phyloP scores from a whole-genome alignment of 1,140 invertebrate species.

The Diprion similis region DNA sequence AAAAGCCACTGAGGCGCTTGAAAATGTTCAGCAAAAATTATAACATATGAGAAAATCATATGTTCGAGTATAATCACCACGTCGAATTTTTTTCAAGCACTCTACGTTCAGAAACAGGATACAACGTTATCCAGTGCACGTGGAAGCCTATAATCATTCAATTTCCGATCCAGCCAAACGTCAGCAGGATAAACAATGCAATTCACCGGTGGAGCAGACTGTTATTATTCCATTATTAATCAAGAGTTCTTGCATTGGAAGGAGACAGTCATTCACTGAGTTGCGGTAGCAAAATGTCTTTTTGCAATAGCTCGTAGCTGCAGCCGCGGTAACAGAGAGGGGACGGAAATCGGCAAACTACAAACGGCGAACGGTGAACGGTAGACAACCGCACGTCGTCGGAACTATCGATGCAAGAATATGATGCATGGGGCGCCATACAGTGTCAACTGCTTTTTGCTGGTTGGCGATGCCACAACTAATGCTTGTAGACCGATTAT shows the following conservation, averaged over 20 bases:
- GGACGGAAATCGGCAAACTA: neutral
- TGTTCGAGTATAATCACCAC: no score
- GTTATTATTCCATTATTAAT: slow-evolving; percentile 54
- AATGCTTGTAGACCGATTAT: slow-evolving; percentile 38
- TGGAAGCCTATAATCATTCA: no score
- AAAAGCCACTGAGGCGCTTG: neutral
- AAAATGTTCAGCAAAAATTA: no score
- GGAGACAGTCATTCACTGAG: slow-evolving; percentile 26
- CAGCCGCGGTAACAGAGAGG: neutral
- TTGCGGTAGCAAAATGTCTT: slow-evolving; percentile 40
- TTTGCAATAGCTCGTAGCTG: slow-evolving; percentile 24
- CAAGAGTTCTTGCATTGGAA: slow-evolving; percentile 43
- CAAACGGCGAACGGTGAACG: neutral
- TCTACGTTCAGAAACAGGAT: no score
- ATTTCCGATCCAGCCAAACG: no score
- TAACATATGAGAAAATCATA: no score
- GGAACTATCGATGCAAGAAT: slow-evolving; percentile 40
- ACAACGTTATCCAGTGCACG: no score
- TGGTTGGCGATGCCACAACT: slow-evolving; percentile 30
- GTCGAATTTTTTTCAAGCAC: no score
- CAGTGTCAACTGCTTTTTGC: slow-evolving; percentile 32
- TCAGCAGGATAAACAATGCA: no score
- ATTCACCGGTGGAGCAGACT: neutral
- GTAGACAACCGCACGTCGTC: slow-evolving; percentile 35
- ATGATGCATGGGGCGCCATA: slow-evolving; percentile 45